These are phyloP conservation scores for Byasa hedistus DNA, from an alignment of 2,888 invertebrate species.

Conservation along the genomic window DNA sequence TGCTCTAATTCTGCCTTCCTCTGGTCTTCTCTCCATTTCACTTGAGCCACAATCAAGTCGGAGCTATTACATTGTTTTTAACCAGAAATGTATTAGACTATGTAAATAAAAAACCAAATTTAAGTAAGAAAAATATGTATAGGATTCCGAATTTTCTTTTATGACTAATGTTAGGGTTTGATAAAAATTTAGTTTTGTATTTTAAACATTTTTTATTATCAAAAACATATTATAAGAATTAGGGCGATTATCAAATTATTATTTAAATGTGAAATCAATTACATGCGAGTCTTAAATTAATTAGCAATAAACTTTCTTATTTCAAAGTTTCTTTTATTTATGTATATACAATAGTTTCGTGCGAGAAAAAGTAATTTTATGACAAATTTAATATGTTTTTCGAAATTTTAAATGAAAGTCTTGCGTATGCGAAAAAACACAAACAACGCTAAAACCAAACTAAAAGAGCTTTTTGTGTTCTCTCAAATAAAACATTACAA, in stretches of 20 bases:
- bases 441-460: slow-evolving; percentile 7
- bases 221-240: too few relatives aligned
- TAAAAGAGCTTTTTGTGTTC: neutral
- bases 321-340: too few relatives aligned
- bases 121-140: neutral
- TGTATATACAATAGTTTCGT: too few relatives aligned
- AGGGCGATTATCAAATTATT: too few relatives aligned
- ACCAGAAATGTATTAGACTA: neutral
- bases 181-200: too few relatives aligned
- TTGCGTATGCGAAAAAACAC: neutral
- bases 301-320: too few relatives aligned
- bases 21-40: slow-evolving; percentile 70
- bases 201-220: too few relatives aligned
- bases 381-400: neutral
- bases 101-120: neutral
- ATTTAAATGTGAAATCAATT: too few relatives aligned
- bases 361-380: too few relatives aligned
- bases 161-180: too few relatives aligned
- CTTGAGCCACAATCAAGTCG: slow-evolving; percentile 52
- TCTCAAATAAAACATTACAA: slow-evolving; percentile 10
- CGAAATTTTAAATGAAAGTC: neutral
- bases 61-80: slow-evolving; percentile 39
- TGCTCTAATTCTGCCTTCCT: slow-evolving; percentile 62
- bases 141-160: too few relatives aligned
- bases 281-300: too few relatives aligned